Base-by-base conservation (phyloP, 2,113 vertebrate genomes). In the Lonchura striata region DNA sequence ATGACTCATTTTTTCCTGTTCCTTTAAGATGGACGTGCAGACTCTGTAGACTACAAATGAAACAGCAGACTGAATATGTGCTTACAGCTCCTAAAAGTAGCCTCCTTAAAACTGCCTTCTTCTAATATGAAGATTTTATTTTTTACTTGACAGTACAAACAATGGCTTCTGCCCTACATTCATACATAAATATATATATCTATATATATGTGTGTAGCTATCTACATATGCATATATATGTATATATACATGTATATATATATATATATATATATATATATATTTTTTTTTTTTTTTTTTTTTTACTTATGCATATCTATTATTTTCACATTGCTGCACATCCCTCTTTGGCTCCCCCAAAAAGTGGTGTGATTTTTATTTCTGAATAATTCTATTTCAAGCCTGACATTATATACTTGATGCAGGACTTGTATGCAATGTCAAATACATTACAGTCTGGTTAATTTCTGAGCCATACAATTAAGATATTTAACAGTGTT, bases 121-220 rank as follows among this genome's bases (percentile, higher is more conserved):
- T 68, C 5, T 22, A 65, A 53, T 11, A 47, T 5, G 27, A 72
- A 23, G 3, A 30, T 46, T 84, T 86, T 31, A 5, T 64, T 74
- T 53, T 28, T 90, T 44, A 50, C 17, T 65, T 83, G 25, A 30
- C 5, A 49, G 9, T 37, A 20, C 7, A 57, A 15, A 20, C 7
- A 57, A 15, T 12, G 59, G 24, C 15, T 88, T 1, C 19, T 61
- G 15, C 77, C 33, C 25, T 46, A 47, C 5, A 28, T 56, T 15
- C 10, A 28, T 28, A 19, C 5, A 33, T 17, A 39, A 10, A 20
- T n/a, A n/a, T n/a, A 1, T 31, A 2, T 14, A 0, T 23, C 1
- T 15, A 15, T 6, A 1, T 4, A 1, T 15, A 15, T 6, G 0
- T 39, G n/a, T n/a, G n/a, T n/a, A n/a, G n/a, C n/a, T 5, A 2